Evolutionary conservation across 2,113 vertebrate genomes (phyloP), one percentile per base, ranked within the genome.

Genomic region (Leptodactylus fuscus): DNA sequence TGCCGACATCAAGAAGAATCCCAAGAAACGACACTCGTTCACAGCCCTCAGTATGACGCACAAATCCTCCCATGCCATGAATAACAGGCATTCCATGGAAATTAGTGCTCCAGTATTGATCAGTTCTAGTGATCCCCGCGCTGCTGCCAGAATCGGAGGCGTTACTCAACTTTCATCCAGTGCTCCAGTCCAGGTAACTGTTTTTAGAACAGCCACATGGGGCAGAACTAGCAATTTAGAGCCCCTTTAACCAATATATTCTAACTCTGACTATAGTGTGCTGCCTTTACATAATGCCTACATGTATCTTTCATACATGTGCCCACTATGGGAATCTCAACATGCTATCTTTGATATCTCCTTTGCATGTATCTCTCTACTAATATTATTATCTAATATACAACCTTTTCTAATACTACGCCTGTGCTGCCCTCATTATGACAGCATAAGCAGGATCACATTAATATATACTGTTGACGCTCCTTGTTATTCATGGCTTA

Each of bases 31-130:
- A 0, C 98, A 99, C 85, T 99, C 98, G 44, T 99, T 99, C 92
- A 97, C 97, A 0, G 96, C 97, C 0, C 95, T 99, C 89, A 98
- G 97, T 32, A 95, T 98, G 93, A 98, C 95, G 0, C 98, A 99
- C 93, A 95, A 96, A 83, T 94, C 97, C 20, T 95, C 97, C 2
- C 97, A 97, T 87, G 94, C 94, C 0, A 27, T 96, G 83, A 97
- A 96, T 93, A 98, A 98, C 92, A 94, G 98, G 85, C 98, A 98
- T 90, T 99, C 98, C 88, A 99, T 99, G 98, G 98, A 99, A 91
- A 99, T 99, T 90, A 99, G 97, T 0, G 97, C 97, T 10, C 98
- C 98, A 0, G 96, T 99, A 32, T 95, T 99, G 88, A 99, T 99
- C 95, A 98, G 97, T 91, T 99, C 98, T 85, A 99, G 97, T 0